Evolutionary conservation across 2,113 vertebrate genomes (phyloP).

Genomic region (Seriola dumerili): DNA sequence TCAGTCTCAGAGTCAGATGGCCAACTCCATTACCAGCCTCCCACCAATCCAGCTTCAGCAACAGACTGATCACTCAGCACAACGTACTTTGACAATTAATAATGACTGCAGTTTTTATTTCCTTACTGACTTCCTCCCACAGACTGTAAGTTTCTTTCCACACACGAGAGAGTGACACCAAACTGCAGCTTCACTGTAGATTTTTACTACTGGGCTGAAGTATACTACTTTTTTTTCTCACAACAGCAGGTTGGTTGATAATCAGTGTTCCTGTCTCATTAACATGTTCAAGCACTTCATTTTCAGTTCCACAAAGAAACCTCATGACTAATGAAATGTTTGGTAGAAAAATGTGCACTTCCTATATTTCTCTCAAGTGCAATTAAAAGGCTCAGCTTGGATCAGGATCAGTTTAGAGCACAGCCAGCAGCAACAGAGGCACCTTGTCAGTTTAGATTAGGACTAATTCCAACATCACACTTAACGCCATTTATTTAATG

Average conservation of each 20-base stretch:
- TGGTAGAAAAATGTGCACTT: constrained; percentile 28
- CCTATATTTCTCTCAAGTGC: constrained; percentile 37
- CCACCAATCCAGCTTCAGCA: constrained; percentile 48
- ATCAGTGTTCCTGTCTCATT: neutral
- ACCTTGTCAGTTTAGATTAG: constrained; percentile 73
- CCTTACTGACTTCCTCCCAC: constrained; percentile 52
- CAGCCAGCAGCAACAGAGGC: constrained; percentile 29
- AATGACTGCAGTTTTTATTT: constrained; percentile 78
- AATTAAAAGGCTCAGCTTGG: constrained; percentile 44
- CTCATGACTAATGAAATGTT: constrained; percentile 5
- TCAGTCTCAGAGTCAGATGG: constrained; percentile 19
- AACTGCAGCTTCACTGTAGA: neutral
- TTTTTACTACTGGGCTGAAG: neutral
- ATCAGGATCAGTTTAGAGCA: constrained; percentile 46
- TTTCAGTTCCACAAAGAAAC: neutral
- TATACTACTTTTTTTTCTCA: neutral
- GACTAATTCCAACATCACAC: constrained; percentile 59
- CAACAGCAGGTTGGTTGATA: neutral
- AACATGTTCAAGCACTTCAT: neutral
- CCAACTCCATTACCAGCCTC: constrained; percentile 67
- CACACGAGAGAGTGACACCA: constrained; percentile 14
- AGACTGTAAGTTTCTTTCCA: neutral
- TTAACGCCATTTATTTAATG: constrained; percentile 60
- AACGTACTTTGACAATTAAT: constrained; percentile 79
- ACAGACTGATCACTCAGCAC: constrained; percentile 72